Evolutionary conservation across 2,888 invertebrate genomes (phyloP), one percentile per base, ranked within the genome.

Genomic region (Chromoteleia sp.): DNA sequence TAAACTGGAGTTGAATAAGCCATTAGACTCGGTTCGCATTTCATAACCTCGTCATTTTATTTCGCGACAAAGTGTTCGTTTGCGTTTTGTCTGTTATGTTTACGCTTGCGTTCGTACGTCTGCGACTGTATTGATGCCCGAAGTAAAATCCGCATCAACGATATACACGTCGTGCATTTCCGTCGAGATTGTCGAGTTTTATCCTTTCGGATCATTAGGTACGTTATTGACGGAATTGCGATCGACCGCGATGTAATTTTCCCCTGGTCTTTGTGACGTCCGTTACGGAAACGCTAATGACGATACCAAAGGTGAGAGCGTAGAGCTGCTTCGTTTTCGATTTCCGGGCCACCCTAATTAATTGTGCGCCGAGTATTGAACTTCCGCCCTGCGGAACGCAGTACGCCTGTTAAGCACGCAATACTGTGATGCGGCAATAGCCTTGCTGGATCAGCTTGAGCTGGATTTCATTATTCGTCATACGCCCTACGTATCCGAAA

Each of bases 311-410:
- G 82, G 76, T 70, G 74, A 68, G 80, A 76, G 80, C 45, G 68
- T 29, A 63, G 76, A 58, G 79, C 74, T 75, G 80, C 83, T 83
- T 83, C 81, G 82, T 81, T 77, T 83, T 83, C 82, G 59, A 84
- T 85, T 84, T 85, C 82, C 85, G 78, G 79, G 65, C 73, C 54
- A 82, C 67, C 79, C 82, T 85, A 85, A 85, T 85, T 85, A 83
- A 84, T 84, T 82, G 79, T 81, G 65, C 77, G 78, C 65, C 80
- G 81, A 84, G 83, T 85, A 84, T 85, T 85, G 82, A 84, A 84
- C 84, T 84, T 83, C 85, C 83, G 82, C 82, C 74, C 65, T 80
- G 77, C 83, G 36, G 80, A 80, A 83, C 80, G 80, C 77, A 77
- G 41, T 45, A 80, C 83, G 77, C 80, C 79, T 76, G 76, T 82